phyloP scores from a whole-genome alignment of 2,113 vertebrate species.

The Puma concolor region DNA sequence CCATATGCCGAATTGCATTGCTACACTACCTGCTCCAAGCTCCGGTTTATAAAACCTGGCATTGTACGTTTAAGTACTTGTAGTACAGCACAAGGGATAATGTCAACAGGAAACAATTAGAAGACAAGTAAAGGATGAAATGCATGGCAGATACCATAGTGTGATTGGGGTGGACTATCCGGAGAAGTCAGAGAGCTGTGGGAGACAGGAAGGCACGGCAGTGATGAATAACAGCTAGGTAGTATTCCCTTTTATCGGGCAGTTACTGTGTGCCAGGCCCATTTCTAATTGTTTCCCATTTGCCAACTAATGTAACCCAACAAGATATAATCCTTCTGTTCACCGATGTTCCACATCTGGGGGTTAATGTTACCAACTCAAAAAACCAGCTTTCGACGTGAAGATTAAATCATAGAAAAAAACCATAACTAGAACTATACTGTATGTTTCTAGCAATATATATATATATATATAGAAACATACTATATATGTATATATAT shows the following conservation, averaged over 20 bases:
- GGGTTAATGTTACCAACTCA: not conserved
- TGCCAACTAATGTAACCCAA: slow-evolving; percentile 26
- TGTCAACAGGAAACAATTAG: not conserved
- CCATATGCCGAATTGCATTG: accelerated
- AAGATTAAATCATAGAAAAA: not conserved
- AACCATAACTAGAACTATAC: not conserved
- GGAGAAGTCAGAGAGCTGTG: not conserved
- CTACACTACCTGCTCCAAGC: not conserved
- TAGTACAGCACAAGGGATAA: not conserved
- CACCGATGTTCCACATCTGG: not conserved
- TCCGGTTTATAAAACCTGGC: not conserved
- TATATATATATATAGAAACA: too few species aligned
- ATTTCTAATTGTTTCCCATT: not conserved
- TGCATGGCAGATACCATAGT: not conserved
- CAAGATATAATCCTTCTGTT: not conserved
- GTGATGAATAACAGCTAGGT: not conserved
- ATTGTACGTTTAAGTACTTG: not conserved
- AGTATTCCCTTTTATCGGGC: not conserved
- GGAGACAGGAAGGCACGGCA: not conserved
- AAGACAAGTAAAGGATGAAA: not conserved
- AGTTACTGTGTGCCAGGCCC: not conserved
- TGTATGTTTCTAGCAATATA: not conserved
- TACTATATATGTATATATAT: too few species aligned
- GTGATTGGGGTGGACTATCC: not conserved
- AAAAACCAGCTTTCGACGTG: not conserved